phyloP scores from a whole-genome alignment of 2,888 invertebrate species.

The Cancer borealis region DNA sequence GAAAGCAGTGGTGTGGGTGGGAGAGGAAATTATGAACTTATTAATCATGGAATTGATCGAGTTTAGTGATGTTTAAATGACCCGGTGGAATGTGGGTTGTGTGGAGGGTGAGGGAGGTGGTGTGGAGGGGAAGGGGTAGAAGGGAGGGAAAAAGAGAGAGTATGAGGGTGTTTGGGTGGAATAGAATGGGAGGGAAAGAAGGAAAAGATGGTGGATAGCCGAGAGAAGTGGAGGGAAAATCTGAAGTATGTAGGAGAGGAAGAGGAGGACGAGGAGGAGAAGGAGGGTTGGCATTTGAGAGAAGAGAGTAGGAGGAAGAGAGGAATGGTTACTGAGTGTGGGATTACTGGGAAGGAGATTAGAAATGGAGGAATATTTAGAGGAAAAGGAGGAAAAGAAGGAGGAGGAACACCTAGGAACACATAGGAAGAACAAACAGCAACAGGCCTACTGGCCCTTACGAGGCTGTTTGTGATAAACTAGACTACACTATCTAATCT shows the following conservation, averaged over 20 bases:
- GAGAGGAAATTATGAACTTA: no score
- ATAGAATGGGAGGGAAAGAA: neutral
- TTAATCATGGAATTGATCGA: no score
- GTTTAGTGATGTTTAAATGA: no score
- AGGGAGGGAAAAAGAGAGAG: neutral
- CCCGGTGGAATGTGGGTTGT: no score
- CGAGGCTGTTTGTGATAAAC: no score
- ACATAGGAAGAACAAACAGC: no score
- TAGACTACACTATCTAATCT: no score
- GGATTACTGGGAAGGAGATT: neutral
- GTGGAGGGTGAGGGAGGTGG: neutral
- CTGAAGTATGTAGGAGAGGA: neutral
- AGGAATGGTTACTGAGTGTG: neutral
- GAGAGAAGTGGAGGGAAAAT: neutral
- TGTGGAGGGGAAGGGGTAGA: neutral
- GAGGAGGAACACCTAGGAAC: no score
- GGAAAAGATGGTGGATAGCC: neutral
- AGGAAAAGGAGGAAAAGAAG: neutral
- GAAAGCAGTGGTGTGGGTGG: no score
- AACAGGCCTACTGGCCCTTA: no score
- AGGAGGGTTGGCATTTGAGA: neutral
- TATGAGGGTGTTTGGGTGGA: neutral
- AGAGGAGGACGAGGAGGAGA: neutral
- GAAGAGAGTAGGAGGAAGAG: neutral
- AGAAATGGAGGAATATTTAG: neutral